Evolutionary conservation across 2,888 invertebrate species (phyloP).

Genomic region (Halictus quadricinctus): DNA sequence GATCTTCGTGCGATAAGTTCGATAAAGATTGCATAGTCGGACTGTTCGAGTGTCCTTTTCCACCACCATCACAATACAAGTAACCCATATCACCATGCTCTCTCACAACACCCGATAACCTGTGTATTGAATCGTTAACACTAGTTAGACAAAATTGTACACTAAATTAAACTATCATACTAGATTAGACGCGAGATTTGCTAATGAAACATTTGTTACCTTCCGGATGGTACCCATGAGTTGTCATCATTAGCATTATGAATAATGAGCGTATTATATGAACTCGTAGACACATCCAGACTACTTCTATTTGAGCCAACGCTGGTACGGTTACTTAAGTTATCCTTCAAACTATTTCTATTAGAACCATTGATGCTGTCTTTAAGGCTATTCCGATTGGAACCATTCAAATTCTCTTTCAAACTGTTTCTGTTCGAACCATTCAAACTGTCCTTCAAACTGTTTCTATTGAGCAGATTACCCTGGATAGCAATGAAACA

Average conservation of each 20-base stretch:
- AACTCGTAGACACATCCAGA: constrained; percentile 89
- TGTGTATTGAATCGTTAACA: constrained; percentile 45
- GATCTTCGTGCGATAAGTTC: constrained; percentile 79
- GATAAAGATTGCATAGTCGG: constrained; percentile 82
- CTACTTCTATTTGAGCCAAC: constrained; percentile 87
- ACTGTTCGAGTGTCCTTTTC: constrained; percentile 81
- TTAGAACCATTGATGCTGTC: constrained; percentile 81
- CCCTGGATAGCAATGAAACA: constrained; percentile 71
- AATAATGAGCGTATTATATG: constrained; percentile 93
- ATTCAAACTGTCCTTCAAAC: constrained; percentile 79
- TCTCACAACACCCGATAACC: constrained; percentile 79
- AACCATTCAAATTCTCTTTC: constrained; percentile 80
- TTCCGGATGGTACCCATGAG: constrained; percentile 86
- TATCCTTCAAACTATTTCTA: constrained; percentile 84
- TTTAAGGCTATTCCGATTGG: constrained; percentile 80
- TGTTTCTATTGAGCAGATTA: constrained; percentile 80
- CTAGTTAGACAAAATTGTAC: constrained; percentile 14
- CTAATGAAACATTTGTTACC: constrained; percentile 67
- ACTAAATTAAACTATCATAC: background rate
- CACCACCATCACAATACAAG: constrained; percentile 79
- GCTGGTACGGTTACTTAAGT: constrained; percentile 86
- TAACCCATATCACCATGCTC: constrained; percentile 81
- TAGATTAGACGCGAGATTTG: background rate
- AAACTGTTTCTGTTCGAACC: constrained; percentile 80
- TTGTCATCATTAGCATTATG: constrained; percentile 89